phyloP scores from a whole-genome alignment of 2,797 vertebrate species.

The Erpetoichthys calabaricus region DNA sequence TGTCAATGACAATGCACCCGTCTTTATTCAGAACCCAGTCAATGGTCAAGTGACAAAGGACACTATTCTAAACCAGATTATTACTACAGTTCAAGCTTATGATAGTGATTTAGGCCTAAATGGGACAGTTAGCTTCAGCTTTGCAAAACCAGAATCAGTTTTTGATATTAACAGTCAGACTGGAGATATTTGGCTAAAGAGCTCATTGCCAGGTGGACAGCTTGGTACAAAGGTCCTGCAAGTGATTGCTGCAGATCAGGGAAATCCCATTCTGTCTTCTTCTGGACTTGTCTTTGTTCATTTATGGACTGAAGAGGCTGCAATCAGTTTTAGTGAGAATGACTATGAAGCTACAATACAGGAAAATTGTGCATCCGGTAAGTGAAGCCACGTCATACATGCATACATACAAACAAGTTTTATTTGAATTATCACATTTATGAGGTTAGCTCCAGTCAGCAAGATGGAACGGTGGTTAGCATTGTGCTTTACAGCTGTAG shows the following conservation, averaged over 20 bases:
- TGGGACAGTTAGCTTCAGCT: conserved; percentile 51
- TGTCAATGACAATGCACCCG: conserved; percentile 70
- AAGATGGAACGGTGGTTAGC: too few relatives aligned
- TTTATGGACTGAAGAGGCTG: conserved; percentile 45
- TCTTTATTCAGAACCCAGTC: conserved; percentile 57
- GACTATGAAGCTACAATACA: conserved; percentile 51
- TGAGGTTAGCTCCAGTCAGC: too few relatives aligned
- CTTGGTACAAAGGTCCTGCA: conserved; percentile 46
- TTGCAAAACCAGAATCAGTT: conserved; percentile 41
- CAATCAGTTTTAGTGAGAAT: conserved; percentile 53
- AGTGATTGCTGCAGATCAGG: conserved; percentile 59
- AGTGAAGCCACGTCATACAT: conserved; percentile 6
- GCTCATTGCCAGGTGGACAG: conserved; percentile 34
- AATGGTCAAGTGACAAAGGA: conserved; percentile 43
- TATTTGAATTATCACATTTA: too few relatives aligned
- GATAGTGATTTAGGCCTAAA: conserved; percentile 68
- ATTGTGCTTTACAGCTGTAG: too few relatives aligned
- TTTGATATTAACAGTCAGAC: conserved; percentile 52
- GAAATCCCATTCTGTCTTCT: conserved; percentile 47
- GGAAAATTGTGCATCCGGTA: conserved; percentile 74
- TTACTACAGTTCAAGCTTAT: conserved; percentile 44
- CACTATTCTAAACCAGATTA: conserved; percentile 38
- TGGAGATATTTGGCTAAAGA: conserved; percentile 59
- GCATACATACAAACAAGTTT: too few relatives aligned
- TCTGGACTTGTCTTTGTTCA: conserved; percentile 64